phyloP scores from a whole-genome alignment of 2,113 vertebrate species.

The Cinclus mexicanus region DNA sequence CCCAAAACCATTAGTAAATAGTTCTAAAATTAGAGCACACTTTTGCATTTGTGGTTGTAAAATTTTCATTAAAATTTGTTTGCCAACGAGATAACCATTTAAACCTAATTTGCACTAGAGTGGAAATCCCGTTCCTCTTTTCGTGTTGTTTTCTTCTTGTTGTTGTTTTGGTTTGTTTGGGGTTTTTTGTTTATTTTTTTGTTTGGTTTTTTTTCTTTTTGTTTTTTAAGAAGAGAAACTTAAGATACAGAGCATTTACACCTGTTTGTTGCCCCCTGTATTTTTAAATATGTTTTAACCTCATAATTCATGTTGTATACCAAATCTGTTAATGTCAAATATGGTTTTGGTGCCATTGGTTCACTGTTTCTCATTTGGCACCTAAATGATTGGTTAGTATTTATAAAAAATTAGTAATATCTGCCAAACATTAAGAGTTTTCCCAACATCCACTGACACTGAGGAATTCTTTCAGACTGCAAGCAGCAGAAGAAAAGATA shows the following conservation, averaged over 20 bases:
- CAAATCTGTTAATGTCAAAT: neutral
- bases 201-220: too few species aligned
- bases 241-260: accelerated
- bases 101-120: neutral
- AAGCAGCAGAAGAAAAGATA: neutral
- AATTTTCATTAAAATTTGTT: neutral
- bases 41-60: neutral
- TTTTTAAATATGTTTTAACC: neutral
- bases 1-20: neutral
- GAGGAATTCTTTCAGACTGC: neutral
- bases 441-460: neutral
- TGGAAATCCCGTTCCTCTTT: neutral
- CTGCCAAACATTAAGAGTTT: neutral
- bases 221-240: neutral
- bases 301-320: neutral
- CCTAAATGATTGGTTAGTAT: neutral
- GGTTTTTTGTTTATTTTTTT: neutral
- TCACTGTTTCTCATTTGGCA: neutral
- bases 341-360: neutral
- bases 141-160: accelerated
- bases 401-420: neutral
- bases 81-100: neutral
- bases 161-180: too few species aligned
- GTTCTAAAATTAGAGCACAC: neutral
- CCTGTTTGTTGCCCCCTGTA: neutral